Conservation (phyloP, 2,113 vertebrate species). For the Phalacrocorax brasilianus region DNA sequence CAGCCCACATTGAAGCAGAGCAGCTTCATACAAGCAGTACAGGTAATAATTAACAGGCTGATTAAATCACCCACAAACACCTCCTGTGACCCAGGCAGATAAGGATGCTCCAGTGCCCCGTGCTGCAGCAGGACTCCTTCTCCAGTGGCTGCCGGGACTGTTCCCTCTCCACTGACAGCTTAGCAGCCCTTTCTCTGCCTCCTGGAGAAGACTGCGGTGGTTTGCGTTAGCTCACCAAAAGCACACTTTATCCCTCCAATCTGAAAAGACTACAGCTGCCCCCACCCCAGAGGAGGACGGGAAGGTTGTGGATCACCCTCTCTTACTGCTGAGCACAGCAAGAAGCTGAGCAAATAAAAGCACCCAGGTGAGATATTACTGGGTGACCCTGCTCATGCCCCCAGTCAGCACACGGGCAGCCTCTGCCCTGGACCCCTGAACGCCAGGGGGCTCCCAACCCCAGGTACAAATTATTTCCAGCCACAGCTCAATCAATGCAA, state of each 20-base stretch:
- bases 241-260: background rate
- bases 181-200: background rate
- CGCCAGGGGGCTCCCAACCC: background rate
- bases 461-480: background rate
- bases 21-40: background rate
- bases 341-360: background rate
- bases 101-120: accelerated
- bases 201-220: background rate
- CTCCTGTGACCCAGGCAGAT: background rate
- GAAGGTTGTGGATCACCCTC: background rate
- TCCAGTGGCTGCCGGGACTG: background rate
- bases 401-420: background rate
- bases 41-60: constrained; percentile 44
- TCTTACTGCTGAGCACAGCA: background rate
- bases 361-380: background rate
- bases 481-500: background rate
- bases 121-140: background rate
- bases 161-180: background rate
- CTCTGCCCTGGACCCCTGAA: background rate
- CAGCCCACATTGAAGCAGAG: background rate
- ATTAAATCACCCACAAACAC: background rate
- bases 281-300: background rate
- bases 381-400: background rate
- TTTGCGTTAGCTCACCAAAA: background rate
- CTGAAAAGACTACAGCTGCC: background rate